Evolutionary conservation across 2,888 invertebrate genomes (phyloP).

Genomic region (Exocentrus adspersus): DNA sequence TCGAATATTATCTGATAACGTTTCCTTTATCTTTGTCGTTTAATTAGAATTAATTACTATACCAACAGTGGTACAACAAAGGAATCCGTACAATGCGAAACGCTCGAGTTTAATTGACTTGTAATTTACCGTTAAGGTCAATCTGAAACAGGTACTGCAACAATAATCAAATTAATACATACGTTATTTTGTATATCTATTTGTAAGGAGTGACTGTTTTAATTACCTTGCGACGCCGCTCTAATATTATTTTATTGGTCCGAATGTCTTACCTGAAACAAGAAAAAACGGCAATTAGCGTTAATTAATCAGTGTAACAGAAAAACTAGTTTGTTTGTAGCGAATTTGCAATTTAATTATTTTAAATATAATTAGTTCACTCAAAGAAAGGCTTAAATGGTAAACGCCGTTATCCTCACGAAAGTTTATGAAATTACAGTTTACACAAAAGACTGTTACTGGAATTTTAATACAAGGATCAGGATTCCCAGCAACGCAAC

Average conservation of each 20-base stretch:
- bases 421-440: too few species aligned
- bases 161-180: background rate
- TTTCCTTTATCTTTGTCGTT: background rate
- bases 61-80: background rate
- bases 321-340: too few species aligned
- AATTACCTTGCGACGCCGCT: background rate
- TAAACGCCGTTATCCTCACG: too few species aligned
- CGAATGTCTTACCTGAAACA: conserved; percentile 13
- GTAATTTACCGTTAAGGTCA: background rate
- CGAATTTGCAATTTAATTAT: too few species aligned
- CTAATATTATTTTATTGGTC: background rate
- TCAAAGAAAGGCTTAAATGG: too few species aligned
- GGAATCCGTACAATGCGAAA: background rate
- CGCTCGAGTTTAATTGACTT: background rate
- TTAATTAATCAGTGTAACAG: background rate
- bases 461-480: too few species aligned
- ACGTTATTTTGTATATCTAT: background rate
- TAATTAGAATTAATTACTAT: background rate
- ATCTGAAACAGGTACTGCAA: background rate
- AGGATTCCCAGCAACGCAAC: too few species aligned
- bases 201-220: too few species aligned
- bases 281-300: background rate
- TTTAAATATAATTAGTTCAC: too few species aligned
- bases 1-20: background rate
- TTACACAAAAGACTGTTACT: too few species aligned